phyloP scores from a whole-genome alignment of 2,888 invertebrate species.

The Deilephila porcellus region DNA sequence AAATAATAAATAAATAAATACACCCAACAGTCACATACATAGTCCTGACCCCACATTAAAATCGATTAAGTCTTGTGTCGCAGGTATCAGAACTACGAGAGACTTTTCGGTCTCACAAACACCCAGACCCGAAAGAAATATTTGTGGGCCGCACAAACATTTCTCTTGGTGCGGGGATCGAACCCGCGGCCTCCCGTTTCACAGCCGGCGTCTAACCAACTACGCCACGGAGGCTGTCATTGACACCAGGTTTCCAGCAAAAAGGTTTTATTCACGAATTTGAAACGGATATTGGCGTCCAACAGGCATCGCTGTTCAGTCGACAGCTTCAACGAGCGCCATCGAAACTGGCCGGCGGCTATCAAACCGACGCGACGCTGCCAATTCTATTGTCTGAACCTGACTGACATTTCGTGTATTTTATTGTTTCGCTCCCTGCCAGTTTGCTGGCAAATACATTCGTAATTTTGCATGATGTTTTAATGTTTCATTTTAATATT shows the following conservation, averaged over 20 bases:
- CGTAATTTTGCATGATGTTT: neutral
- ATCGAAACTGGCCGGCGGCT: slow-evolving; percentile 2
- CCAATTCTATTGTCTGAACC: neutral
- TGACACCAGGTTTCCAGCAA: neutral
- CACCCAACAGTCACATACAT: too few relatives aligned
- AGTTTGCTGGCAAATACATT: neutral
- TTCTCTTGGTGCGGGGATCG: too few relatives aligned
- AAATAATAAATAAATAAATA: too few relatives aligned
- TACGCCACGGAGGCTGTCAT: too few relatives aligned
- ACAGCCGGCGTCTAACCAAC: too few relatives aligned
- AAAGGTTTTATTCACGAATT: neutral
- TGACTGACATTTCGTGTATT: neutral
- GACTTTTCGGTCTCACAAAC: too few relatives aligned
- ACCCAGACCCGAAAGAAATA: too few relatives aligned
- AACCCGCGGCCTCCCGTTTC: too few relatives aligned
- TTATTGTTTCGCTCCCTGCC: neutral
- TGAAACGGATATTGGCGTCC: neutral
- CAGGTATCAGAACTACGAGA: too few relatives aligned
- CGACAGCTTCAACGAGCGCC: slow-evolving; percentile 6
- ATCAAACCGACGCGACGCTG: neutral
- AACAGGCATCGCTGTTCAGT: neutral
- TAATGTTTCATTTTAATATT: neutral
- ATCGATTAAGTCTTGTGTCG: too few relatives aligned
- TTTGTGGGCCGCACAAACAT: too few relatives aligned
- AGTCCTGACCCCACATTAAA: too few relatives aligned